These are phyloP conservation scores for Gymnosoma rotundatum DNA, from an alignment of 2,888 invertebrate genomes.

Conservation along the genomic window DNA sequence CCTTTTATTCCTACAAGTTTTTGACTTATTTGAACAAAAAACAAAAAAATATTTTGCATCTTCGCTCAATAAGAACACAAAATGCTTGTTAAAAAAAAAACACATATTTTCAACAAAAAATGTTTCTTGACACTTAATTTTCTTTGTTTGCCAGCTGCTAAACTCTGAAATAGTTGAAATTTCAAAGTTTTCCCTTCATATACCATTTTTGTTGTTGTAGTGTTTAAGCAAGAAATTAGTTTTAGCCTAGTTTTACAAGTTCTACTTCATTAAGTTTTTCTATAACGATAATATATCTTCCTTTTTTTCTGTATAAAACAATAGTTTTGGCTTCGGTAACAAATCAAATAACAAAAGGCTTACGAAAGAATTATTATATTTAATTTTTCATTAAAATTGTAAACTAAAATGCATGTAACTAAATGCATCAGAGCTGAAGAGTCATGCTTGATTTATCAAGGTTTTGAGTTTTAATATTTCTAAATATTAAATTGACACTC, in stretches of 20 bases:
- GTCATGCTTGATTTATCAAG: slow-evolving; percentile 56
- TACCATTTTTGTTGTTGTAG: slow-evolving; percentile 15
- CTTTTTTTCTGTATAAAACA: not conserved
- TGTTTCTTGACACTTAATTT: slow-evolving; percentile 9
- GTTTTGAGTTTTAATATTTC: slow-evolving; percentile 59
- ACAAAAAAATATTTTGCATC: slow-evolving; percentile 33
- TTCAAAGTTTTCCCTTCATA: too few species aligned
- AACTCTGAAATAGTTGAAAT: slow-evolving; percentile 52
- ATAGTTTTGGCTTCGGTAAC: slow-evolving; percentile 34
- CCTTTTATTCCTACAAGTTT: slow-evolving; percentile 40
- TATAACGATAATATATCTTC: slow-evolving; percentile 67
- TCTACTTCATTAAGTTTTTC: slow-evolving; percentile 67
- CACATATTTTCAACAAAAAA: slow-evolving; percentile 4
- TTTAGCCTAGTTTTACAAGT: slow-evolving; percentile 69
- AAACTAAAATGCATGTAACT: too few species aligned
- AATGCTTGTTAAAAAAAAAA: slow-evolving; percentile 6
- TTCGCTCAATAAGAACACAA: slow-evolving; percentile 1
- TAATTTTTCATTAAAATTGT: slow-evolving; percentile 47
- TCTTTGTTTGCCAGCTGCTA: slow-evolving; percentile 27
- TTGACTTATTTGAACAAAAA: slow-evolving; percentile 58
- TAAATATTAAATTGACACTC: slow-evolving; percentile 59
- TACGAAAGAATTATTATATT: slow-evolving; percentile 15
- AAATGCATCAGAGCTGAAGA: not conserved
- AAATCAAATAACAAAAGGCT: not conserved
- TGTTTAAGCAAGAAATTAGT: slow-evolving; percentile 62